Percentiles rank a stretch among this genome's conserved stretches.
phyloP scores from a whole-genome alignment of 2,113 vertebrate species.

The Sterrhoptilus dennistouni region DNA sequence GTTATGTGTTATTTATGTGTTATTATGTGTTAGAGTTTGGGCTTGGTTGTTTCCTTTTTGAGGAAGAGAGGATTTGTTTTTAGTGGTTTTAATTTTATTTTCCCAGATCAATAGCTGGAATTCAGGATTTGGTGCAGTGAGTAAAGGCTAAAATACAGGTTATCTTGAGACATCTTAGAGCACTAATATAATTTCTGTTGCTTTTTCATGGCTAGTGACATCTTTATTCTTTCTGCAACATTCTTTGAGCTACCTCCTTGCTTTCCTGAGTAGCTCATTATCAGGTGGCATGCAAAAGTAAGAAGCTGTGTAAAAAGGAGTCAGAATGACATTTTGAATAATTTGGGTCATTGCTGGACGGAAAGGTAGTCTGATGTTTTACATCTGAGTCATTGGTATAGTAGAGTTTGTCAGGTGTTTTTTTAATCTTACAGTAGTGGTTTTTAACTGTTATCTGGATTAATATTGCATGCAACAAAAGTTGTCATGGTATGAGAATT shows the following conservation, averaged over 20 bases:
- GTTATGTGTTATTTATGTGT: too few relatives aligned
- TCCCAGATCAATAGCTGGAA: not conserved
- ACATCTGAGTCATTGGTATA: not conserved
- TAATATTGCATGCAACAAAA: not conserved
- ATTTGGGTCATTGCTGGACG: not conserved
- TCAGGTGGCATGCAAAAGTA: not conserved
- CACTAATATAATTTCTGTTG: not conserved
- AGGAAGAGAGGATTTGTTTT: not conserved
- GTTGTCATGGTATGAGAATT: not conserved
- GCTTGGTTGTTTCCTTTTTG: not conserved
- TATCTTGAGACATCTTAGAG: not conserved
- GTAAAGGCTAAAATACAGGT: not conserved
- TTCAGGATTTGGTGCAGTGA: not conserved
- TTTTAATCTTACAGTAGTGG: not conserved
- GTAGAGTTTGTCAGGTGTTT: not conserved
- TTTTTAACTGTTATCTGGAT: not conserved
- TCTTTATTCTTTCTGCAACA: not conserved
- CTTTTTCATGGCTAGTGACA: not conserved
- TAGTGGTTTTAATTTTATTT: not conserved
- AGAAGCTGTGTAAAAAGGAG: not conserved
- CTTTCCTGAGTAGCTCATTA: not conserved
- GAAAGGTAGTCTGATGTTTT: not conserved
- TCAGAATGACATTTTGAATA: not conserved
- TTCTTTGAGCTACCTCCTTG: not conserved
- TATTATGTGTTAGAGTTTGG: not conserved